Percentiles rank a stretch among this genome's conserved stretches.
phyloP scores from a whole-genome alignment of 2,797 vertebrate genomes.

The Protosalanx chinensis region DNA sequence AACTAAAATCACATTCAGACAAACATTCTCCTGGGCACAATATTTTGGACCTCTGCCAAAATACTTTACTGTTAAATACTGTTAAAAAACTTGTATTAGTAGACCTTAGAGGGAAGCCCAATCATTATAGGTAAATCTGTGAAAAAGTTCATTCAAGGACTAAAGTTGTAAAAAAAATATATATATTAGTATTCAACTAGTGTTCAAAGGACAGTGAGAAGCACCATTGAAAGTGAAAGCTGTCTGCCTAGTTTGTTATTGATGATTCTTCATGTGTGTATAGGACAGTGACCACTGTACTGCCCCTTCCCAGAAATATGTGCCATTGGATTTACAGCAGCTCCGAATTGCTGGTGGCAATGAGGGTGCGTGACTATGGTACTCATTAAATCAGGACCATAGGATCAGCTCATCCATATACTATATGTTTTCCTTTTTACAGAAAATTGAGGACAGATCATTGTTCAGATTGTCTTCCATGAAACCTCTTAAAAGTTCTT shows the following conservation, averaged over 20 bases:
- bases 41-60: background rate
- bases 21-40: background rate
- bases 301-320: background rate
- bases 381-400: conserved; percentile 7
- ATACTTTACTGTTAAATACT: no score
- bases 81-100: conserved; percentile 21
- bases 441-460: background rate
- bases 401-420: background rate
- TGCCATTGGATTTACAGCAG: conserved; percentile 3
- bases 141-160: conserved; percentile 5
- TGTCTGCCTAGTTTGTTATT: background rate
- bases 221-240: conserved; percentile 7
- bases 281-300: background rate
- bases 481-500: background rate
- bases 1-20: background rate
- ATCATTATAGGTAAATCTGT: conserved; percentile 18
- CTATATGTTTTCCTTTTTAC: background rate
- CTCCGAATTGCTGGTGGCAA: background rate
- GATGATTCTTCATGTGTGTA: conserved; percentile 11
- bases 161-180: conserved; percentile 1
- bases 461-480: background rate
- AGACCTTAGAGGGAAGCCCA: background rate
- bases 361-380: background rate
- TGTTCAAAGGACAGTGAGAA: background rate
- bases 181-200: background rate